Evolutionary conservation across 2,888 invertebrate species (phyloP).

Genomic region (Melitaea athalia): DNA sequence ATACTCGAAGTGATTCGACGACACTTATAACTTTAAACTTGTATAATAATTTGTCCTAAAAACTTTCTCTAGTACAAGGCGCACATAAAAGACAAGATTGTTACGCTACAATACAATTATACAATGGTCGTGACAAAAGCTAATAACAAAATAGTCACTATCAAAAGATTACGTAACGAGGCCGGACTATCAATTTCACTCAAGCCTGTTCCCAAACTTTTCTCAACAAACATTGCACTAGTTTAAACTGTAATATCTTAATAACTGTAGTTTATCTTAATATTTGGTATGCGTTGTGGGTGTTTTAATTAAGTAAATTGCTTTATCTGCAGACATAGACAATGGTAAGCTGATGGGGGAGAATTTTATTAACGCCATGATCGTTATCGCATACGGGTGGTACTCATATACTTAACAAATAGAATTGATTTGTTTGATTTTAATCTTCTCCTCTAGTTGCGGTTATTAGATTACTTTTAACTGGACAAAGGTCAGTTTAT

Average conservation of each 20-base stretch:
- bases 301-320: slow-evolving; percentile 81
- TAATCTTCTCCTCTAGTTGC: slow-evolving; percentile 52
- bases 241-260: slow-evolving; percentile 57
- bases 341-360: slow-evolving; percentile 69
- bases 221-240: slow-evolving; percentile 40
- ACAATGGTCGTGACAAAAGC: slow-evolving; percentile 10
- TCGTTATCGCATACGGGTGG: slow-evolving; percentile 73
- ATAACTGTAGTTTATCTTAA: slow-evolving; percentile 69
- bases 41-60: too few species aligned
- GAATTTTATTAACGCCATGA: slow-evolving; percentile 66
- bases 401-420: slow-evolving; percentile 72
- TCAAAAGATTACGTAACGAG: slow-evolving; percentile 17
- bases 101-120: slow-evolving; percentile 4
- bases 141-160: slow-evolving; percentile 14
- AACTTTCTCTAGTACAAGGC: too few species aligned
- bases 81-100: not conserved
- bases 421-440: slow-evolving; percentile 79
- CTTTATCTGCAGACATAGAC: slow-evolving; percentile 75
- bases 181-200: slow-evolving; percentile 38
- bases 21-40: not conserved
- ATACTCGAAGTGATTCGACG: too few species aligned
- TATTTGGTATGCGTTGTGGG: slow-evolving; percentile 60
- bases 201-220: slow-evolving; percentile 33
- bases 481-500: slow-evolving; percentile 1
- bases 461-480: slow-evolving; percentile 23